A percentile compares a stretch with the other conserved stretches of the same genome.
phyloP scores from a whole-genome alignment of 2,797 vertebrate species.

The Oreochromis grahami region DNA sequence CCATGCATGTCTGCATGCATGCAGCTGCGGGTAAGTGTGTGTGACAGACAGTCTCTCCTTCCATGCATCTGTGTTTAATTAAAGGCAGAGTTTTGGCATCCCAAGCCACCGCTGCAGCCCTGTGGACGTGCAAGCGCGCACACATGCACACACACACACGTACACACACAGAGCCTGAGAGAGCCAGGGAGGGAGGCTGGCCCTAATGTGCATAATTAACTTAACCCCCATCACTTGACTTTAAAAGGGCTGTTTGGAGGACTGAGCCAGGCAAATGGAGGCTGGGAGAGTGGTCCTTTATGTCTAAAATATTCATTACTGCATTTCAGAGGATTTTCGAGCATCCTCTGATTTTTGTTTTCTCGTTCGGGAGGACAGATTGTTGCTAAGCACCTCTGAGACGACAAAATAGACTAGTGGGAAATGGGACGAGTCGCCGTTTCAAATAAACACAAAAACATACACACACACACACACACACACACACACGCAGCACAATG shows the following conservation, averaged over 20 bases:
- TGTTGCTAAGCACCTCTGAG: conserved; percentile 63
- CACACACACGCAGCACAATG: neutral
- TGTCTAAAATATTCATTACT: conserved; percentile 73
- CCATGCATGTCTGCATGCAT: conserved; percentile 43
- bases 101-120: conserved; percentile 74
- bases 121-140: neutral
- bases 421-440: conserved; percentile 40
- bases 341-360: conserved; percentile 69
- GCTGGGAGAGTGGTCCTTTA: conserved; percentile 75
- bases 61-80: conserved; percentile 88
- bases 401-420: conserved; percentile 39
- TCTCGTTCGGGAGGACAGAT: conserved; percentile 55
- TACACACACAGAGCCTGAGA: conserved; percentile 43
- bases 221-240: conserved; percentile 91
- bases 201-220: conserved; percentile 88
- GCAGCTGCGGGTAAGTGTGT: conserved; percentile 62
- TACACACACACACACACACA: neutral
- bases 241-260: conserved; percentile 81
- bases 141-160: neutral
- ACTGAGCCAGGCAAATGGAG: conserved; percentile 78
- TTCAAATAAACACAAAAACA: conserved; percentile 3
- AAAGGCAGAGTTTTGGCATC: conserved; percentile 85
- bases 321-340: conserved; percentile 62
- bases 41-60: conserved; percentile 85
- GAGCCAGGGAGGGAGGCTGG: conserved; percentile 51